A percentile compares a stretch with the other conserved stretches of the same genome.
phyloP scores from a whole-genome alignment of 2,888 invertebrate species.

The Lacanobia wlatinum region DNA sequence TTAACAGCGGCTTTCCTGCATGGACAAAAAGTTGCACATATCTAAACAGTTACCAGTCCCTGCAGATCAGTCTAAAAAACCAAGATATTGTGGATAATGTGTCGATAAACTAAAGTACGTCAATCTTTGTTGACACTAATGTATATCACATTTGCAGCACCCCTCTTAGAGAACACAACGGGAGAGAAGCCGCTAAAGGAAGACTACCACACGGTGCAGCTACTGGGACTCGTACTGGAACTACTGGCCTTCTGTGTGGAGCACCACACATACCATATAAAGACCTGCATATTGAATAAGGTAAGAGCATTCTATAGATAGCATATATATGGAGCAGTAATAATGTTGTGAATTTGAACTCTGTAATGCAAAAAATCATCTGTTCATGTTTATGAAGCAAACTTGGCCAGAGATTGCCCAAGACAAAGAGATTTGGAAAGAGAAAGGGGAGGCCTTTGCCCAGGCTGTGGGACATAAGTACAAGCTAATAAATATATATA shows the following conservation, averaged over 20 bases:
- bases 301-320: constrained; percentile 66
- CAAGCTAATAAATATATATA: too few relatives aligned
- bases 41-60: not conserved
- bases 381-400: too few relatives aligned
- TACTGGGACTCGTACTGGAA: constrained; percentile 98
- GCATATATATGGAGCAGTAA: too few relatives aligned
- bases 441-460: too few relatives aligned
- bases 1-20: too few relatives aligned
- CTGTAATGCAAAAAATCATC: too few relatives aligned
- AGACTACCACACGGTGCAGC: constrained; percentile 99
- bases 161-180: constrained; percentile 97
- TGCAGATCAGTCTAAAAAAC: not conserved
- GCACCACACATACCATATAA: constrained; percentile 99
- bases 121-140: constrained; percentile 9
- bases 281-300: constrained; percentile 99
- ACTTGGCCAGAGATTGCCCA: too few relatives aligned
- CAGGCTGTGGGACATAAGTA: too few relatives aligned
- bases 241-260: constrained; percentile 99
- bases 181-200: constrained; percentile 97
- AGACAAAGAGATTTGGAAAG: too few relatives aligned
- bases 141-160: constrained; percentile 90
- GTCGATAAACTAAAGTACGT: not conserved
- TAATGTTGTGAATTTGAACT: too few relatives aligned
- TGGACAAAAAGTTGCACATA: not conserved
- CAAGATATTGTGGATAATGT: not conserved